Evolutionary conservation across 2,888 invertebrate species (phyloP), one percentile per base, ranked within the genome.

Genomic region (Caenorhabditis plicata): DNA sequence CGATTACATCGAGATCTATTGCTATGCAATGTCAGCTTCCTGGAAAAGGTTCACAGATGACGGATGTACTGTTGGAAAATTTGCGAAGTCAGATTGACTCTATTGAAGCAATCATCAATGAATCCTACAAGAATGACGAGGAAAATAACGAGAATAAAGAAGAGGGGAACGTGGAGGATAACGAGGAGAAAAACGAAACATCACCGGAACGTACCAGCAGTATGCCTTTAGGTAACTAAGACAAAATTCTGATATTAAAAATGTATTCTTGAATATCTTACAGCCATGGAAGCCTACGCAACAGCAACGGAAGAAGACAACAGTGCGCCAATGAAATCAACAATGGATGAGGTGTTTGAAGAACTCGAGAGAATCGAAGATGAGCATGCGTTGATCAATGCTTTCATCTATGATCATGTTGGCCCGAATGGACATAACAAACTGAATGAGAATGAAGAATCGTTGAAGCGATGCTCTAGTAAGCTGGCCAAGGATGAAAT

Each of bases 261-360:
- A 9, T 15, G 15, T 36, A 11, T 36, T n/a, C 8, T 35, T 3
- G 42, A 42, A 27, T 27, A 51, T 0, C 49, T 52, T 32, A 20
- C 70, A 53, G 74, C 73, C 5, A 75, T 77, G 77, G 77, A 77
- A 42, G 77, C 73, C 8, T 67, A 74, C 20, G 75, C 65, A 13
- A 68, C 60, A 2, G 66, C 64, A 5, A 68, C 66, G 0, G 71
- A 65, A 13, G 65, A 65, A 27, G 58, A 61, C 17, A 53, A n/a
- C n/a, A n/a, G n/a, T n/a, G n/a, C n/a, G n/a, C n/a, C n/a, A n/a
- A n/a, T n/a, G n/a, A n/a, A n/a, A n/a, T n/a, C n/a, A n/a, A n/a
- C n/a, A n/a, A n/a, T n/a, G n/a, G n/a, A n/a, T n/a, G n/a, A n/a
- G n/a, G n/a, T n/a, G n/a, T n/a, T n/a, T 8, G 13, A 29, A 2